These are phyloP conservation scores for Etheostoma nigrum DNA, from an alignment of 2,797 vertebrate species.

Conservation along the genomic window DNA sequence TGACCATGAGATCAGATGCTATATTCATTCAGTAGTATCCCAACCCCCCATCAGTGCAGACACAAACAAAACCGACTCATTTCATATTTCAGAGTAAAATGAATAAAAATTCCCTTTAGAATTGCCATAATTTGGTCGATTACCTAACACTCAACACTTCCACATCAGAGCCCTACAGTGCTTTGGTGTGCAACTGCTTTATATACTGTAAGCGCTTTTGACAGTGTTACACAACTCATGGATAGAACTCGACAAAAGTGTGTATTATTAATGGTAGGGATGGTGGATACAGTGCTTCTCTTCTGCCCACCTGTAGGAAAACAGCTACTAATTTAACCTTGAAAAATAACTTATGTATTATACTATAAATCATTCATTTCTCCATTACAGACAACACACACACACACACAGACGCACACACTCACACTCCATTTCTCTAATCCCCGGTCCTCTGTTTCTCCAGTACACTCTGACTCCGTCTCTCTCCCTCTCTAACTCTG, in stretches of 20 bases:
- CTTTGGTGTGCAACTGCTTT: slow-evolving; percentile 25
- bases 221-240: slow-evolving; percentile 27
- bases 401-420: slow-evolving; percentile 19
- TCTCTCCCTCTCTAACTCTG: slow-evolving; percentile 27
- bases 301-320: slow-evolving; percentile 24
- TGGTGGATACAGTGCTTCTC: neutral
- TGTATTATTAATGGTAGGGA: neutral
- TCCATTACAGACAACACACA: slow-evolving; percentile 26
- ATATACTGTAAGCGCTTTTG: slow-evolving; percentile 17
- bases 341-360: slow-evolving; percentile 18
- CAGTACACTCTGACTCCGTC: slow-evolving; percentile 55
- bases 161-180: neutral
- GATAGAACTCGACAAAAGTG: slow-evolving; percentile 20
- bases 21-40: slow-evolving; percentile 20
- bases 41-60: slow-evolving; percentile 6
- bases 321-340: neutral
- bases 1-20: slow-evolving; percentile 48
- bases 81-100: neutral
- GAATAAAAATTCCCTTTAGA: neutral
- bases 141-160: neutral
- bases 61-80: slow-evolving; percentile 3
- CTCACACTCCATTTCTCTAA: slow-evolving; percentile 47
- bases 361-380: slow-evolving; percentile 61
- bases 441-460: no score
- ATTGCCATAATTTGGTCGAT: neutral